Percentiles rank a stretch among this genome's conserved stretches.
Conservation (phyloP, 23 tunicate genomes). For the Halocynthia aurantium region DNA sequence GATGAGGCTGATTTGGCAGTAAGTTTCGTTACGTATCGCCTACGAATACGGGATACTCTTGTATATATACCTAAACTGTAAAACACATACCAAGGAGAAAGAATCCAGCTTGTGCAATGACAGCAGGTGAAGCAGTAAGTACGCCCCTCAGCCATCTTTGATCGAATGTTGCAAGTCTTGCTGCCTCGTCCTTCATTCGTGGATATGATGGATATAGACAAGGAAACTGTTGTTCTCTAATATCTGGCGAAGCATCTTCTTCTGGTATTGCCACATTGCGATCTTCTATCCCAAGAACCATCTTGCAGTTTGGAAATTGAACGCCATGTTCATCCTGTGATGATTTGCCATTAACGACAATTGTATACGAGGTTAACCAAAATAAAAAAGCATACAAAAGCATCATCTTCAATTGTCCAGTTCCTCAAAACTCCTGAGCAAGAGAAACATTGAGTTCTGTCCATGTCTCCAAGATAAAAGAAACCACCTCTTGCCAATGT, state of each 20-base stretch:
- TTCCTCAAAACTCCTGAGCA: too few species aligned
- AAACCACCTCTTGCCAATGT: too few species aligned
- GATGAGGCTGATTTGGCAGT: too few species aligned
- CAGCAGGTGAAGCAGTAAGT: conserved; percentile 40
- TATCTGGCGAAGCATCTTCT: not conserved
- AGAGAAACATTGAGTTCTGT: too few species aligned
- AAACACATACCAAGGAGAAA: conserved; percentile 55
- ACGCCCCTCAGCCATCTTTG: conserved; percentile 48
- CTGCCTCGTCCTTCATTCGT: conserved; percentile 56
- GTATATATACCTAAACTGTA: too few species aligned
- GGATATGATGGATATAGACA: conserved; percentile 59
- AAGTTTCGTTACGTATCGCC: too few species aligned
- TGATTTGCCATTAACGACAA: too few species aligned
- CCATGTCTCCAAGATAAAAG: too few species aligned
- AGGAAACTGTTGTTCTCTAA: conserved; percentile 13
- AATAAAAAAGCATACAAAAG: too few species aligned
- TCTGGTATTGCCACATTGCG: not conserved
- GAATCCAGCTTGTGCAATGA: conserved; percentile 68
- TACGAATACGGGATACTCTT: too few species aligned
- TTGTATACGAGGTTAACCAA: too few species aligned
- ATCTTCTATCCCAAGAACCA: conserved; percentile 3
- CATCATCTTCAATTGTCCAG: too few species aligned
- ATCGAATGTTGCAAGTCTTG: conserved; percentile 61
- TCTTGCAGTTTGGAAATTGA: conserved; percentile 34
- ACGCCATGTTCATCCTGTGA: conserved; percentile 31